A percentile compares a stretch with the other conserved stretches of the same genome.
These are phyloP conservation scores for Syngnathus floridae DNA, from an alignment of 2,113 vertebrate species.

Conservation along the genomic window DNA sequence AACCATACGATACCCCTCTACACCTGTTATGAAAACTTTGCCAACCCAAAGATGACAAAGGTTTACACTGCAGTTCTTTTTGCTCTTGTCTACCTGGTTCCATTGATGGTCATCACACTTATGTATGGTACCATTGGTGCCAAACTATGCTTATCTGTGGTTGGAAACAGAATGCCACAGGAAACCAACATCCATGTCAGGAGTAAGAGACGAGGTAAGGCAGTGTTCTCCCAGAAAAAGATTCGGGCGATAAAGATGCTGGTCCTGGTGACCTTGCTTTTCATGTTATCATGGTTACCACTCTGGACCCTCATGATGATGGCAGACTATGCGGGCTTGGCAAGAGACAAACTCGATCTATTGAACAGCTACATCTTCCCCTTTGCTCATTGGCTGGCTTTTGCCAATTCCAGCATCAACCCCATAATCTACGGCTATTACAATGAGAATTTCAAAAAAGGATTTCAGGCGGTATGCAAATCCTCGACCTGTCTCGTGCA, in stretches of 20 bases:
- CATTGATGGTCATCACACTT: slow-evolving; percentile 66
- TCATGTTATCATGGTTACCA: slow-evolving; percentile 77
- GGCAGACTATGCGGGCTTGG: slow-evolving; percentile 67
- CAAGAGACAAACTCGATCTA: slow-evolving; percentile 62
- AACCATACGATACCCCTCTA: slow-evolving; percentile 66
- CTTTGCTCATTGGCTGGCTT: slow-evolving; percentile 78
- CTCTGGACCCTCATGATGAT: slow-evolving; percentile 78
- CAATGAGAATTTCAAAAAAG: slow-evolving; percentile 76
- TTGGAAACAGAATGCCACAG: slow-evolving; percentile 45
- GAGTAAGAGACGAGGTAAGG: slow-evolving; percentile 34
- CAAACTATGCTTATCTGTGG: slow-evolving; percentile 66
- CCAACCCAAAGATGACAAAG: slow-evolving; percentile 69
- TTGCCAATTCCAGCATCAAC: slow-evolving; percentile 76
- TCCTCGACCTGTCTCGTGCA: slow-evolving; percentile 24
- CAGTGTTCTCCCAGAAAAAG: slow-evolving; percentile 66
- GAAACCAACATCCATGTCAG: slow-evolving; percentile 17
- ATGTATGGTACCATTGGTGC: slow-evolving; percentile 73
- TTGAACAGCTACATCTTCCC: slow-evolving; percentile 74
- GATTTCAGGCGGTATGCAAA: slow-evolving; percentile 67
- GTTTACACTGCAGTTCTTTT: slow-evolving; percentile 75
- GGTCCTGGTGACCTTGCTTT: slow-evolving; percentile 70
- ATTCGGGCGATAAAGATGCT: slow-evolving; percentile 78
- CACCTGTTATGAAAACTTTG: slow-evolving; percentile 74
- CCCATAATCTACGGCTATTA: slow-evolving; percentile 80
- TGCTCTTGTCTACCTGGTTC: slow-evolving; percentile 70